phyloP scores from a whole-genome alignment of 2,888 invertebrate genomes.

The Malthinus flaveolus region DNA sequence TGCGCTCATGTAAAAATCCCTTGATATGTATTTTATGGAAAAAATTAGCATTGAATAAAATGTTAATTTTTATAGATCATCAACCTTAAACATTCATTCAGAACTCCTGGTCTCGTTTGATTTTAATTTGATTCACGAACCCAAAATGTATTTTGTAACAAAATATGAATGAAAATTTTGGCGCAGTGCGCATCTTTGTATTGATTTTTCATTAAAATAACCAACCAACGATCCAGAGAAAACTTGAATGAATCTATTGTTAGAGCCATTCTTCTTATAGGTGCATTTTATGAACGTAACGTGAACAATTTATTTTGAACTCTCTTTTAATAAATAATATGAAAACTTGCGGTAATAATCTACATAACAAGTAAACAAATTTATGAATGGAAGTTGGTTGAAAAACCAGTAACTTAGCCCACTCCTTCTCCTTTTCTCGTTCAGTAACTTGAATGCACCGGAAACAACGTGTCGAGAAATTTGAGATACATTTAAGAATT shows the following conservation, averaged over 20 bases:
- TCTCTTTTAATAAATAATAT: conserved; percentile 6
- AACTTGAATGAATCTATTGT: conserved; percentile 21
- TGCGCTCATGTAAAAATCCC: neutral
- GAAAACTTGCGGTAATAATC: conserved; percentile 11
- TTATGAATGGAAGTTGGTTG: conserved; percentile 21
- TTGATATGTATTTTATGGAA: neutral
- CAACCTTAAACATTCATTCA: conserved; percentile 7
- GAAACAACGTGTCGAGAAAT: conserved; percentile 15
- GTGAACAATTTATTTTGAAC: conserved; percentile 10
- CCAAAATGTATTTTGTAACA: conserved; percentile 14
- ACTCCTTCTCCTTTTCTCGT: conserved; percentile 1
- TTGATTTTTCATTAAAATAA: conserved; percentile 12
- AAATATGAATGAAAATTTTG: conserved; percentile 6
- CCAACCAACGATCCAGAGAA: neutral
- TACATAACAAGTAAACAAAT: conserved; percentile 10
- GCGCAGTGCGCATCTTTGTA: conserved; percentile 15
- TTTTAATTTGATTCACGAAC: conserved; percentile 8
- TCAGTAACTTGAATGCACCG: conserved; percentile 17
- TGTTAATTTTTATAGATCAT: neutral
- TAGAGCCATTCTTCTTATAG: neutral
- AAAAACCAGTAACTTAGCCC: conserved; percentile 18
- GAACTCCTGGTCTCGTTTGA: conserved; percentile 1
- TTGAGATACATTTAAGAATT: conserved; percentile 20
- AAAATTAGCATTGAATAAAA: neutral
- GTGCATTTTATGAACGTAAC: conserved; percentile 10